Base-by-base conservation (phyloP, 2,113 vertebrate genomes). In the Thinocorus orbignyianus region DNA sequence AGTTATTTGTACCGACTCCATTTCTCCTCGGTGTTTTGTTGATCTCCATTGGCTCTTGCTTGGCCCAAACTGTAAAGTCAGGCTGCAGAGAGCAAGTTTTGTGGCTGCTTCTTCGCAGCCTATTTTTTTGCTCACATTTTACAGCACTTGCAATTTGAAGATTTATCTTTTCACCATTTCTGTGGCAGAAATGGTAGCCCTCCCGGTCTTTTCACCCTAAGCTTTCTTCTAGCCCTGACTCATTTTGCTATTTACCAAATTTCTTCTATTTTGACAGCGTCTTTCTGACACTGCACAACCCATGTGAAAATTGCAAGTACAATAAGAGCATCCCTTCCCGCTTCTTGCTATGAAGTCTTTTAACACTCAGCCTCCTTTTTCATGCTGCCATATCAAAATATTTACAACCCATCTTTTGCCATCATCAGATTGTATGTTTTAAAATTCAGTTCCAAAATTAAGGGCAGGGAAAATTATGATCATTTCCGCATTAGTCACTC, bases 381-480 rank as follows among this genome's bases (percentile, higher is more conserved):
- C 80, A 13, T 77, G 69, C 72, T 95, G 28, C 79, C 48, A 16
- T 71, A 90, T 93, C 90, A 93, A 94, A 95, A 96, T 97, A 94
- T 97, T 96, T 96, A 86, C 88, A 93, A 58, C 86, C 52, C 73
- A 68, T 96, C 72, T 93, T 95, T 90, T 90, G 79, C 92, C 81
- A 81, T 92, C 92, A 74, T 94, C 89, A 81, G 82, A 71, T 28
- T 88, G 76, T 93, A 70, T 88, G 82, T 76, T 96, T 96, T 96
- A 84, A 10, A 90, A 95, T 88, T 90, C 68, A 44, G 51, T 88
- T 97, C 92, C 69, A 71, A 88, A 95, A 96, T 93, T 93, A 96
- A 92, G 90, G 90, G 92, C 86, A 92, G 86, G 88, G 88, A 93
- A 96, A 93, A 96, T 96, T 58, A 93, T 81, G 80, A 95, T 96